phyloP scores from a whole-genome alignment of 2,888 invertebrate genomes.

The Acleris sparsana region DNA sequence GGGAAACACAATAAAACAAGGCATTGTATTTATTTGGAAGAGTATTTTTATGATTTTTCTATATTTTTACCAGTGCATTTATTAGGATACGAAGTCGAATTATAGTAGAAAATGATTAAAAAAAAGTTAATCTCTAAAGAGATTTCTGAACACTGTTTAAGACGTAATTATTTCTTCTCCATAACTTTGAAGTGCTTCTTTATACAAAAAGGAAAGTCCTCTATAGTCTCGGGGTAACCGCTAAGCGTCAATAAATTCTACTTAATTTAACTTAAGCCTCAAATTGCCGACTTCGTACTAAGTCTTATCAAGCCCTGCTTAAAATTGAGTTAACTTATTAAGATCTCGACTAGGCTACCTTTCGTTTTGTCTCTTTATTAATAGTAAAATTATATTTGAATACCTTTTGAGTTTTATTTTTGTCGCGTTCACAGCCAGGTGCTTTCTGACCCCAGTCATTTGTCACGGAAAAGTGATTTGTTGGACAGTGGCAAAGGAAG shows the following conservation, averaged over 20 bases:
- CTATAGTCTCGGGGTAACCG: slow-evolving; percentile 15
- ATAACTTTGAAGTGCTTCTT: slow-evolving; percentile 20
- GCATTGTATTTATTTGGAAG: too few species aligned
- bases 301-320: slow-evolving; percentile 7
- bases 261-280: slow-evolving; percentile 29
- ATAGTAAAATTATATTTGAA: slow-evolving; percentile 16
- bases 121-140: too few species aligned
- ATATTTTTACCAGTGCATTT: too few species aligned
- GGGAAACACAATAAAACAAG: background rate
- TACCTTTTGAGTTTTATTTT: slow-evolving; percentile 14
- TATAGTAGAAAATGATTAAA: too few species aligned
- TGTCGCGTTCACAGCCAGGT: slow-evolving; percentile 20
- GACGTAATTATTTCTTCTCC: slow-evolving; percentile 13
- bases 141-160: slow-evolving; percentile 20
- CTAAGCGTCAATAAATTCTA: slow-evolving; percentile 31
- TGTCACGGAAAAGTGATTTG: slow-evolving; percentile 33
- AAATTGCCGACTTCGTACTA: slow-evolving; percentile 17
- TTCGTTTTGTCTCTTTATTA: slow-evolving; percentile 14
- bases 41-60: too few species aligned
- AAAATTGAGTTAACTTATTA: slow-evolving; percentile 16
- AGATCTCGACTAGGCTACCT: slow-evolving; percentile 16
- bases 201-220: slow-evolving; percentile 20
- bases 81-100: too few species aligned
- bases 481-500: slow-evolving; percentile 20
- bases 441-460: slow-evolving; percentile 26